Evolutionary conservation across 2,113 vertebrate genomes (phyloP).

Genomic region (Saimiri boliviensis): DNA sequence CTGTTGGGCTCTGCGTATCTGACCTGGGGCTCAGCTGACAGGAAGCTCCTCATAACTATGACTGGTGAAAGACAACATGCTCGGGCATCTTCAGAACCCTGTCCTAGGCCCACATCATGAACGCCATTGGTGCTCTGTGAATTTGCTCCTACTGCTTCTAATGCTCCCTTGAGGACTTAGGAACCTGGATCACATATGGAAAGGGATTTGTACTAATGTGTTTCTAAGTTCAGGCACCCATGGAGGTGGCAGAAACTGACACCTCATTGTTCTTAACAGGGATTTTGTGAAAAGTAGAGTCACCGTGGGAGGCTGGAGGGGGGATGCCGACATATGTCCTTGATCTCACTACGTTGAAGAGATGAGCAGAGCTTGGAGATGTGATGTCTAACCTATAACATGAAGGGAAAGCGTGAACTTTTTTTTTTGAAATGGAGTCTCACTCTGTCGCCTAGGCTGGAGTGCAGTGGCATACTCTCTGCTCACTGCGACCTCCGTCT

Average conservation of each 20-base stretch:
- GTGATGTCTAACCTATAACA: neutral
- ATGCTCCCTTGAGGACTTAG: neutral
- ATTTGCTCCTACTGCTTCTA: neutral
- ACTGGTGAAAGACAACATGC: accelerated
- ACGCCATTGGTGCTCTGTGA: neutral
- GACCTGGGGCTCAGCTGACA: neutral
- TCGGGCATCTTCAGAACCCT: neutral
- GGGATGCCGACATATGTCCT: neutral
- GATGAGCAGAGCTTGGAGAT: neutral
- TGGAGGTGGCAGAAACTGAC: neutral
- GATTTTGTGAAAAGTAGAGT: neutral
- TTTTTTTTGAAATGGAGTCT: no score
- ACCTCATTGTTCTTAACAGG: neutral
- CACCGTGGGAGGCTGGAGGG: neutral
- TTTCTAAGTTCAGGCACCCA: neutral
- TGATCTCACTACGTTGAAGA: neutral
- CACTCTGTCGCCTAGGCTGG: no score
- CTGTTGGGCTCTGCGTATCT: neutral
- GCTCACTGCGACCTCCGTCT: no score
- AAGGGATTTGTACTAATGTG: neutral
- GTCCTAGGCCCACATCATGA: neutral
- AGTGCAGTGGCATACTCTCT: no score
- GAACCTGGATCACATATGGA: neutral
- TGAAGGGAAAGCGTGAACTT: neutral
- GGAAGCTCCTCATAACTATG: neutral